Evolutionary conservation across 1,140 invertebrate species (phyloP), one percentile per base, ranked within the genome.

Genomic region (Tetramorium simillimum): DNA sequence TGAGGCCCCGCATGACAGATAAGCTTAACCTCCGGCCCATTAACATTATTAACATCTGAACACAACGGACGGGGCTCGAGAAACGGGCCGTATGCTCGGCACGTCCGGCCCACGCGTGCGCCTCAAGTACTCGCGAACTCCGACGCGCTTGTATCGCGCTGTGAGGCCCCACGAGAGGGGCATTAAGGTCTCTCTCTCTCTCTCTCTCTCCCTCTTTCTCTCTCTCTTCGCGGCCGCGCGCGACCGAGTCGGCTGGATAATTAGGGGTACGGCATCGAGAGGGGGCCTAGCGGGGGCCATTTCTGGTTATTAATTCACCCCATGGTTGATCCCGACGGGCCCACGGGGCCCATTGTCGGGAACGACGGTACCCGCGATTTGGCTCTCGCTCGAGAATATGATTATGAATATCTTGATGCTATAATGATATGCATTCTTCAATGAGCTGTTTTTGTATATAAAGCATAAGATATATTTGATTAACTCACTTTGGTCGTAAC

Each of bases 11-110:
- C 89, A 94, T 92, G 92, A 93, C 93, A 92, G 92, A 94, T 94
- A 94, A 94, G 93, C 92, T 94, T 92, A 92, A 93, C 92, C 93
- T 92, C 88, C 91, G 89, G 90, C 90, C 91, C 91, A 93, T 93
- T 93, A 93, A 92, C 93, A 91, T 93, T 93, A 93, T 93, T 93
- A 93, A 93, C 92, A 91, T 92, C 89, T 86, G 87, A 93, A 93
- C 88, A 89, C 89, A 92, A 91, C 75, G 85, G 56, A 77, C 63
- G 18, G 75, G 85, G 28, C 51, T 21, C 75, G 46, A 82, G 65
- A 69, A 60, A 46, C 77, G 56, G 62, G 51, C 67, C 80, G 76
- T 88, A 78, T 77, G 78, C 88, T 33, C 67, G 88, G 65, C 88
- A 43, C 85, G 87, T 89, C 88, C 88, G 65, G 78, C 88, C 88